Base-by-base conservation (phyloP, 2,797 vertebrate genomes). In the Anguilla megastoma region DNA sequence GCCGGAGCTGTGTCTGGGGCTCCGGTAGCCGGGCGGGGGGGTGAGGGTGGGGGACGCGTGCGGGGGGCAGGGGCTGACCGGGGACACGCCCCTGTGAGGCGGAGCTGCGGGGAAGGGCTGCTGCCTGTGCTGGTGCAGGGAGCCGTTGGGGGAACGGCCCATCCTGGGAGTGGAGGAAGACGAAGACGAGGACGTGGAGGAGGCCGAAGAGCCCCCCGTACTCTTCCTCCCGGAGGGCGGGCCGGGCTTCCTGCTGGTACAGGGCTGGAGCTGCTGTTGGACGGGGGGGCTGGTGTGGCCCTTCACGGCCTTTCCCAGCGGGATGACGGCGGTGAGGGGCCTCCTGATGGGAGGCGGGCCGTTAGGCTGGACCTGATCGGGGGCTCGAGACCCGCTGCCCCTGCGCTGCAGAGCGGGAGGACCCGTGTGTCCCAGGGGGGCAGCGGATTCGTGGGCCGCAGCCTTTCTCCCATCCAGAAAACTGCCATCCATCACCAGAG, bases 401-500 rank as follows among this genome's bases (percentile, higher is more conserved):
- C 90, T 89, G 85, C 84, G 50, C 84, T 92, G 92, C 45, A 89
- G 91, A 82, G 76, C 87, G 56, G 86, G 90, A 58, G 85, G 58
- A 0, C 5, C 83, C 27, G 88, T 84, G 79, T 93, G 87, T 41
- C 63, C 83, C 63, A 36, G 93, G 87, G 90, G 14, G 86, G 89
- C 89, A 91, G 91, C 91, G 33, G 88, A 0, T 10, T 93, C 88
- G 27, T 92, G 93, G 50, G 91, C 66, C 0, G 10, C 10, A n/a
- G 90, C 90, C 76, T 92, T 90, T 88, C 88, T 95, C 30, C 94
- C 90, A 71, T 96, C 96, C 80, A 89, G 12, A 60, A 97, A 97
- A 92, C 95, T 97, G 89, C 95, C 92, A 89, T 99, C 97, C 76
- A 98, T 95, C 88, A 99, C 95, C 91, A 99, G 93, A 0, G 99